Conservation (phyloP, 2,113 vertebrate genomes). For the Prinia subflava region DNA sequence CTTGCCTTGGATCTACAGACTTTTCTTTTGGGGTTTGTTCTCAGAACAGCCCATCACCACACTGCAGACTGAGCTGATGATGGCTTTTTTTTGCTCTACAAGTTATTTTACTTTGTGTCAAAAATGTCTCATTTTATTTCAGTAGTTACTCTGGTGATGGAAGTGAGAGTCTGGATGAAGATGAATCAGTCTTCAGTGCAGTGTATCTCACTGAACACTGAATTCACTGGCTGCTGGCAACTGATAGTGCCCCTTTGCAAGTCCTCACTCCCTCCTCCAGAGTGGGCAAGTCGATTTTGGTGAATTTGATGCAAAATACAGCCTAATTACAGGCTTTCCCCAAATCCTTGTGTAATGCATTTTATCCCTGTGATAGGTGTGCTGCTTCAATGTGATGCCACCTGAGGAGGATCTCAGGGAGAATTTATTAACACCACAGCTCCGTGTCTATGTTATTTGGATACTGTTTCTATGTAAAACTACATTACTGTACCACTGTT, state of each 20-base stretch:
- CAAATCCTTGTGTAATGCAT: neutral
- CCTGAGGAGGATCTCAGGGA: neutral
- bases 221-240: neutral
- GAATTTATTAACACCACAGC: neutral
- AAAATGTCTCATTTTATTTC: neutral
- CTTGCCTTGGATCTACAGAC: neutral
- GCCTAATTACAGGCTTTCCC: neutral
- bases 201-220: neutral
- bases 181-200: neutral
- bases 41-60: neutral
- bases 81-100: neutral
- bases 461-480: neutral
- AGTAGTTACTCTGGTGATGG: neutral
- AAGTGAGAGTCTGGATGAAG: neutral
- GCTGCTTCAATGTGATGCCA: accelerated
- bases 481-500: neutral
- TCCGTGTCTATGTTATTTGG: neutral
- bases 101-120: neutral
- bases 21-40: neutral
- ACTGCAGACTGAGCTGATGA: neutral
- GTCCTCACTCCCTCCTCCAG: neutral
- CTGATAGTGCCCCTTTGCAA: neutral
- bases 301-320: neutral
- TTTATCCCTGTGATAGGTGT: neutral
- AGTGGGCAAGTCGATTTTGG: neutral